phyloP scores from a whole-genome alignment of 2,797 vertebrate genomes.

The Anguilla anguilla region DNA sequence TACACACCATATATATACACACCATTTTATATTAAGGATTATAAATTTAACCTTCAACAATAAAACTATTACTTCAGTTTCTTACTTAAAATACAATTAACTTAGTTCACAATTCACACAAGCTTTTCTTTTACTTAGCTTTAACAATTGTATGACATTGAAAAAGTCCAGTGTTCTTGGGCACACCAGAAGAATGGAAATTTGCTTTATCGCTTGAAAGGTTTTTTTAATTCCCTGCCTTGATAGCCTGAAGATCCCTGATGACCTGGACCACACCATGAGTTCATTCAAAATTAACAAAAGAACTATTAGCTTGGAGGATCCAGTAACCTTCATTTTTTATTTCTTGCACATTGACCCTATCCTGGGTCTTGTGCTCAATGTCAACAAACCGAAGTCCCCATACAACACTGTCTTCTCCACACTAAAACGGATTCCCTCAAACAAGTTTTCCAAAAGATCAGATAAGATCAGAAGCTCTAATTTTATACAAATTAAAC shows the following conservation, averaged over 20 bases:
- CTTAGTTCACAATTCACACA: not conserved
- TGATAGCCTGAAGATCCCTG: conserved; percentile 8
- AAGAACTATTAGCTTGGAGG: not conserved
- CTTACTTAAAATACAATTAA: not conserved
- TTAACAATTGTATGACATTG: not conserved
- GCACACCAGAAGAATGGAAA: conserved; percentile 4
- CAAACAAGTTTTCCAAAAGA: not conserved
- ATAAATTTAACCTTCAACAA: not conserved
- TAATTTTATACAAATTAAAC: not conserved
- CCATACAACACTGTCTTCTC: not conserved
- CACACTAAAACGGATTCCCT: not conserved
- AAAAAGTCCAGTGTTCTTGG: not conserved
- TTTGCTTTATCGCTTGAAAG: not conserved
- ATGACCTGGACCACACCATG: not conserved
- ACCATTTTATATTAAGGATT: not conserved
- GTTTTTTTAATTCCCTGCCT: conserved; percentile 4
- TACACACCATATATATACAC: too few species aligned
- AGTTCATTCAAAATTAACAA: not conserved
- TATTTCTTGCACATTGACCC: not conserved
- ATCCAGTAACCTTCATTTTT: not conserved
- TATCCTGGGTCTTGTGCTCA: not conserved
- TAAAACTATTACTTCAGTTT: not conserved
- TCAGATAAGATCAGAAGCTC: not conserved
- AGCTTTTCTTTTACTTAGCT: not conserved
- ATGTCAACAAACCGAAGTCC: not conserved